Evolutionary conservation across 2,797 vertebrate species (phyloP).

Genomic region (Streptopelia turtur): DNA sequence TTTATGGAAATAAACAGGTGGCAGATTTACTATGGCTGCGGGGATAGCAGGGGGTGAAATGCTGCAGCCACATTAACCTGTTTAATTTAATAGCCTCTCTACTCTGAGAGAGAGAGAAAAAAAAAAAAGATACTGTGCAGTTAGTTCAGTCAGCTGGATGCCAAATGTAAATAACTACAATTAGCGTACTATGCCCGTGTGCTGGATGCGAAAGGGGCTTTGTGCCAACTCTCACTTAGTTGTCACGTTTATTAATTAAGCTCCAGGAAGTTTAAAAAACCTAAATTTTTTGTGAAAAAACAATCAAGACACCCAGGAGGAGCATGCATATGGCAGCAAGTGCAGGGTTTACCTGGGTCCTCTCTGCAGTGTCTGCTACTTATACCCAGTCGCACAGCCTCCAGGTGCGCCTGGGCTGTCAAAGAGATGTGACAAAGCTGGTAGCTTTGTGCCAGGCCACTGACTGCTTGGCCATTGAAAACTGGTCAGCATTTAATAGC

Average conservation of each 20-base stretch:
- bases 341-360: neutral
- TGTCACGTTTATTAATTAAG: slow-evolving; percentile 77
- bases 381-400: neutral
- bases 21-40: slow-evolving; percentile 79
- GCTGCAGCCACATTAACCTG: slow-evolving; percentile 79
- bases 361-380: neutral
- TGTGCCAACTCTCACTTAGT: slow-evolving; percentile 57
- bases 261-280: slow-evolving; percentile 55
- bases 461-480: neutral
- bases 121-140: slow-evolving; percentile 18
- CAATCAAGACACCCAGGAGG: neutral
- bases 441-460: slow-evolving; percentile 36
- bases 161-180: slow-evolving; percentile 80
- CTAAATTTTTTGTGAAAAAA: slow-evolving; percentile 48
- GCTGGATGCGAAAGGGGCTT: slow-evolving; percentile 53
- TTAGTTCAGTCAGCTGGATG: slow-evolving; percentile 73
- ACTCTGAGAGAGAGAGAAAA: neutral
- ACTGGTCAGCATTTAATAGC: neutral
- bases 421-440: accelerated
- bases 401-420: accelerated
- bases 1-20: slow-evolving; percentile 86
- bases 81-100: slow-evolving; percentile 77
- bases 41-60: slow-evolving; percentile 71
- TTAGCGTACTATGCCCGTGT: slow-evolving; percentile 61
- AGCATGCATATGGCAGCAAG: neutral